Base-by-base conservation (phyloP, 2,113 vertebrate genomes). In the Hyaena hyaena region DNA sequence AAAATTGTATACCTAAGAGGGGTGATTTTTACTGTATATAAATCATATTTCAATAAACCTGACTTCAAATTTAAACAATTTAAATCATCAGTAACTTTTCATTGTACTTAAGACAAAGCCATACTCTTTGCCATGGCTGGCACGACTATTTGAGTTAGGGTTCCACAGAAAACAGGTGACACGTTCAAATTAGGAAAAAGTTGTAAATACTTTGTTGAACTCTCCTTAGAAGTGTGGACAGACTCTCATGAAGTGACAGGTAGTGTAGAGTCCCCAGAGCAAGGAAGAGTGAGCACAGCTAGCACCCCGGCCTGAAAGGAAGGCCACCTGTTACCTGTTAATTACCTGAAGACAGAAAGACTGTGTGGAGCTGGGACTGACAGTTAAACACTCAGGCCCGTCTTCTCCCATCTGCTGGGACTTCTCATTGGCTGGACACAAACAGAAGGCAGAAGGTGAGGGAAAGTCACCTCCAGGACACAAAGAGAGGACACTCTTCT, bases 1-100 rank as follows among this genome's bases (percentile, higher is more conserved):
- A 96, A 96, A 96, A 83, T 23, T 66, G 7, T 23, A 39, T 23
- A 43, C 19, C 19, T 74, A 88, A 96, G 93, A 81, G 23, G 28
- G 2, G 23, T 85, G 23, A 39, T 77, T 77, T 77, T 91, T 88
- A 58, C 35, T 58, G 0, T n/a, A 19, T n/a, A 14, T 74, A 79
- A 83, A 80, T 73, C n/a, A 77, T 76, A 50, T 10, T 35, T 88
- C 39, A 68, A 80, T 83, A 90, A 92, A 26, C 28, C 39, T 23
- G 9, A 80, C n/a, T 77, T 55, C 48, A 95, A 21, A 61, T 77
- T 95, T 68, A 12, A 68, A 83, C 61, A 48, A 5, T 76, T 55
- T 31, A 85, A 87, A 69, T 90, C 16, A 66, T 28, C 55, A 15
- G 5, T 81, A 11, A 26, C 33, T 92, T 96, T 33, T 16, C 39